Evolutionary conservation across 1,140 invertebrate species (phyloP), one percentile per base, ranked within the genome.

Genomic region (Drosophila jambulina): DNA sequence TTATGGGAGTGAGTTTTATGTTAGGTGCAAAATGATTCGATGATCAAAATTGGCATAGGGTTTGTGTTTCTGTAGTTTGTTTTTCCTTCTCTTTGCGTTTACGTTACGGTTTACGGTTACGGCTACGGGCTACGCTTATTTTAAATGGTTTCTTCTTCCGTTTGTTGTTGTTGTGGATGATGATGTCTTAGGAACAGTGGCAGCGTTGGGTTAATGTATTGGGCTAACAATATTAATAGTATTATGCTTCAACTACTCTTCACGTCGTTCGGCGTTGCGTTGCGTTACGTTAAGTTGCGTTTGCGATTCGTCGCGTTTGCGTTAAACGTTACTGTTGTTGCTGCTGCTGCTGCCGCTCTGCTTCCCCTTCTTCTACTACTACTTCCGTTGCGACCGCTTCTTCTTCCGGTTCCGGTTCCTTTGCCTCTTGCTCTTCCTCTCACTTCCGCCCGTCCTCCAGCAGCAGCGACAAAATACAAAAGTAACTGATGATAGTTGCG

Each of bases 401-500:
- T 51, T 53, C 58, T 75, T 67, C 74, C 62, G 38, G 48, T 77
- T 69, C 63, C 49, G 49, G 48, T 65, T 43, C 61, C 63, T 38
- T 56, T 25, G 51, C 71, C 42, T 51, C 59, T 25, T 53, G 27
- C 42, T 62, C 69, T 51, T 43, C 74, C 45, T 38, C 84, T n/a
- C 56, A 79, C 76, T 53, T 80, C 77, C 67, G 48, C 62, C 65
- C 67, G 68, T 81, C 78, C 59, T 90, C 64, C 84, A 88, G 85
- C 78, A 80, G 85, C 84, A 90, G 85, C 75, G 69, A 68, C 85
- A 91, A 91, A 91, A 91, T 91, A 91, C 70, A 91, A 91, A 86
- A 91, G 91, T 86, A 91, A 90, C 80, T 91, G 90, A 91, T 91
- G 90, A 91, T 91, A 91, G 80, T 91, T 91, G 82, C 90, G 90